Evolutionary conservation across 2,888 invertebrate genomes (phyloP), one percentile per base, ranked within the genome.

Genomic region (Linhomoeus sp.): DNA sequence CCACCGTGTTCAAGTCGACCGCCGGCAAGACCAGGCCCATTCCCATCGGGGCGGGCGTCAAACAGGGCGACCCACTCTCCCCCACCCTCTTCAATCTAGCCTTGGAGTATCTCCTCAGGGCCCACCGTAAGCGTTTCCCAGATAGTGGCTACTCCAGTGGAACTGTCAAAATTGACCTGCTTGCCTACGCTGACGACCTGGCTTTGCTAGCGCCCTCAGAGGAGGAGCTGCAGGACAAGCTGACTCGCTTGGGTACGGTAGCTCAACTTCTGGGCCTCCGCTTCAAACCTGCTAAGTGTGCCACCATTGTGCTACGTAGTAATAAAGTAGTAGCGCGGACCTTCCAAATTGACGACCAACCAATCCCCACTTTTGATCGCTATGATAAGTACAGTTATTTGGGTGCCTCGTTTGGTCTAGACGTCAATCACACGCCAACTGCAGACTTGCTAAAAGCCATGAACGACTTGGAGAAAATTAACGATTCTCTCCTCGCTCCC

Each of bases 181-280:
- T 49, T 3, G 45, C 51, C 14, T 57, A 51, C 38, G 58, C 58
- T 2, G 58, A 57, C 45, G 57, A 58, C 49, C 25, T 54, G 9
- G 48, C 46, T 15, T 45, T 57, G 1, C 12, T 55, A 1, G 49
- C 29, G 5, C 12, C n/a, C 17, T 12, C 3, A 7, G 7, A 20
- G 7, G 17, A 38, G 9, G 19, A 38, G 38, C 38, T 38, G 38
- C n/a, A 38, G 20, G 7, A 38, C 5, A 38, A 12, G 19, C 38
- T 38, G 5, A 17, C 3, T 38, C 7, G 3, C n/a, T 7, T 38
- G 7, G 20, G 19, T 17, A 20, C 5, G 17, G 7, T 38, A 5
- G 38, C 38, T 3, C 5, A 7, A 38, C 3, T 5, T 12, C 5
- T 38, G 17, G 17, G 7, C 5, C 38, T 38, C 3, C 3, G 17